phyloP scores from a whole-genome alignment of 2,797 vertebrate species.

The Girardinus metallicus region DNA sequence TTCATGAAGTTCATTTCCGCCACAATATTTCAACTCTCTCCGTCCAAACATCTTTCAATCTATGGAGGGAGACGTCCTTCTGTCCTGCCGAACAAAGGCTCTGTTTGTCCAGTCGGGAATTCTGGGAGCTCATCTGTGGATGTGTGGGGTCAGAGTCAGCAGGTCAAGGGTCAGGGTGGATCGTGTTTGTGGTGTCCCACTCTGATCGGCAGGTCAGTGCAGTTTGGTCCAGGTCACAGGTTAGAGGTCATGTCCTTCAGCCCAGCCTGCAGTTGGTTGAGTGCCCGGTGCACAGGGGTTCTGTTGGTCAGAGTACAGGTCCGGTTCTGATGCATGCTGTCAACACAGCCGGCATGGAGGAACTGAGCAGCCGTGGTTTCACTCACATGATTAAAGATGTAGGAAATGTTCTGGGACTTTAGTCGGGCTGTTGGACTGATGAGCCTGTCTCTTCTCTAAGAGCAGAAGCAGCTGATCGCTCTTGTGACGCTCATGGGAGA shows the following conservation, averaged over 20 bases:
- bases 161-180: slow-evolving; percentile 53
- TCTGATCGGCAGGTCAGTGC: slow-evolving; percentile 49
- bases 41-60: slow-evolving; percentile 1
- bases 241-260: slow-evolving; percentile 73
- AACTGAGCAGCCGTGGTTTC: neutral
- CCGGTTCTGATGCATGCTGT: neutral
- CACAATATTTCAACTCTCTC: neutral
- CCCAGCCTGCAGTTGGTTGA: slow-evolving; percentile 12
- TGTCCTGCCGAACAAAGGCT: slow-evolving; percentile 27
- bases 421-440: neutral
- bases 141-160: neutral
- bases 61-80: slow-evolving; percentile 8
- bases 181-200: slow-evolving; percentile 30
- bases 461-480: slow-evolving; percentile 3
- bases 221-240: slow-evolving; percentile 57
- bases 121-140: slow-evolving; percentile 31
- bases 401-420: neutral
- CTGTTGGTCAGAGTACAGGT: too few relatives aligned
- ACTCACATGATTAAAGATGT: neutral
- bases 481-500: neutral
- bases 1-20: neutral
- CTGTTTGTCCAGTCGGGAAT: slow-evolving; percentile 27
- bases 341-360: neutral
- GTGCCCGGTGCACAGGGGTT: neutral
- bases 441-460: neutral